phyloP scores from a whole-genome alignment of 2,113 vertebrate species.

The Chionis minor region DNA sequence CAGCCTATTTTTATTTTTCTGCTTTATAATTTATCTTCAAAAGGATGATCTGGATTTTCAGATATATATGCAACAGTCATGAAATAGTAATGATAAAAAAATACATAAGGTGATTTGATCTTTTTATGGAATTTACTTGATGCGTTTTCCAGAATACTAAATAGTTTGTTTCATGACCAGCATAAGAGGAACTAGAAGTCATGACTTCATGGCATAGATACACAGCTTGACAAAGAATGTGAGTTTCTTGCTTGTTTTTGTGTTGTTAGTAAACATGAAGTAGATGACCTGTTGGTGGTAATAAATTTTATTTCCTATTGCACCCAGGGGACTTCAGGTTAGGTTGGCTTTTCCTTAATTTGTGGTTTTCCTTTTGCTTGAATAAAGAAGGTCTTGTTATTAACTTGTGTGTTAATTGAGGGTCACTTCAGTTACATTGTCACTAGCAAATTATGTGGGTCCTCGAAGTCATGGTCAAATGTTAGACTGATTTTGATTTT shows the following conservation, averaged over 20 bases:
- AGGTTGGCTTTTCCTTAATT: background rate
- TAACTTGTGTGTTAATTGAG: background rate
- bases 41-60: background rate
- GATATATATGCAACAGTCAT: background rate
- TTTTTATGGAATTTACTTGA: background rate
- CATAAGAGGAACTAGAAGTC: background rate
- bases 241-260: background rate
- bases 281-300: background rate
- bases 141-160: background rate
- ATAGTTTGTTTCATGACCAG: background rate
- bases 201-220: accelerated
- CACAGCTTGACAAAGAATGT: background rate
- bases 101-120: background rate
- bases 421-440: background rate
- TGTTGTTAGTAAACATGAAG: background rate
- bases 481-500: background rate
- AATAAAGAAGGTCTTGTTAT: background rate
- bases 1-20: background rate
- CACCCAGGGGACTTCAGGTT: background rate
- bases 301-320: background rate
- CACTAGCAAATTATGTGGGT: background rate
- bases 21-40: background rate
- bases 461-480: background rate
- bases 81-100: background rate
- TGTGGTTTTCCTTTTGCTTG: background rate